These are phyloP conservation scores for Peromyscus nudipes DNA, from an alignment of 2,797 vertebrate species.

Conservation along the genomic window DNA sequence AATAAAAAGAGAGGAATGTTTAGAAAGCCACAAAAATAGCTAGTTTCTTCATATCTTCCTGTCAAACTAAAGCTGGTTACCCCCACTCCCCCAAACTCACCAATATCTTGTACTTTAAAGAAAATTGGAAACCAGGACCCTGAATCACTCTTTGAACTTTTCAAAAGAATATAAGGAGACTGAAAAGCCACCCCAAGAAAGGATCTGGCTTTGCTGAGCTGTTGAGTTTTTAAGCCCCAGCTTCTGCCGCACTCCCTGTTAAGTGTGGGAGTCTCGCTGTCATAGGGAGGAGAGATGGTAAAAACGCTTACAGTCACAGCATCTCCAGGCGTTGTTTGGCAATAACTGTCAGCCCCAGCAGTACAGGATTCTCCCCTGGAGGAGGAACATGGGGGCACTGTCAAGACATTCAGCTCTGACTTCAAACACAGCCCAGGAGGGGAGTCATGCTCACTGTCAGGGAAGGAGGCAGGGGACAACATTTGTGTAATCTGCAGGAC, in stretches of 20 bases:
- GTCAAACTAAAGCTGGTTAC: neutral
- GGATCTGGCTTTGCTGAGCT: neutral
- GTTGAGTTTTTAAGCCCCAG: neutral
- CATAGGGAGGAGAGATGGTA: neutral
- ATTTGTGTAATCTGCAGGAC: no score
- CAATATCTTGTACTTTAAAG: neutral
- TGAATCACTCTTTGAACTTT: neutral
- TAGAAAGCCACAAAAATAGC: neutral
- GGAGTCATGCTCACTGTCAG: neutral
- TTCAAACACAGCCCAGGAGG: neutral
- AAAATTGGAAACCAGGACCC: neutral
- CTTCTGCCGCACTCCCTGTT: neutral
- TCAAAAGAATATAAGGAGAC: neutral
- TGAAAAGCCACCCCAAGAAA: neutral
- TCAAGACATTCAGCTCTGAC: neutral
- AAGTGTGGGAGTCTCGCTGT: neutral
- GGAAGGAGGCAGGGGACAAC: neutral
- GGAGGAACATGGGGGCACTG: neutral
- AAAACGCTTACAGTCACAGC: conserved; percentile 1
- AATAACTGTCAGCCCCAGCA: conserved; percentile 45
- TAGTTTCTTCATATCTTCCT: neutral
- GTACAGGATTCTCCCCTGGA: conserved; percentile 29
- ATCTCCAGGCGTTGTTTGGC: conserved; percentile 9
- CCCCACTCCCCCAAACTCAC: neutral
- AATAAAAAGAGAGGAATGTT: neutral